Conservation (phyloP, 2,888 invertebrate genomes). For the Tenthredo mesomela region DNA sequence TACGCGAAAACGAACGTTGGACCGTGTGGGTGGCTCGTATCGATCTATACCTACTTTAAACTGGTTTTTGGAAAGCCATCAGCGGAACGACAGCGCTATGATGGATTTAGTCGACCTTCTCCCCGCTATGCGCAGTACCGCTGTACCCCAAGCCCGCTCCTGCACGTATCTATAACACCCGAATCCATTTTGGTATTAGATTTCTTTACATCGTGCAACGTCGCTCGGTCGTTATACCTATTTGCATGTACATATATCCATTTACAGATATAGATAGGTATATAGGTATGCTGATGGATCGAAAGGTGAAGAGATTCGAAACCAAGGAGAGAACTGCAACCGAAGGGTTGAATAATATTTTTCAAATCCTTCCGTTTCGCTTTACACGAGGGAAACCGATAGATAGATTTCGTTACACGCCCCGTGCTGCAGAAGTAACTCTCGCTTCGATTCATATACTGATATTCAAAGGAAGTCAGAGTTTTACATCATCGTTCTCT, state of each 20-base stretch:
- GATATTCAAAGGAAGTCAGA: not conserved
- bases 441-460: not conserved
- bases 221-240: not conserved
- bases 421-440: not conserved
- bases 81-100: constrained; percentile 58
- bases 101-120: constrained; percentile 63
- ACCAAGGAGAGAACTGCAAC: not conserved
- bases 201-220: constrained; percentile 63
- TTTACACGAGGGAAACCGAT: not conserved
- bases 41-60: constrained; percentile 60
- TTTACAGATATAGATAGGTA: not conserved
- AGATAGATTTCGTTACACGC: not conserved
- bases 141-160: constrained; percentile 28
- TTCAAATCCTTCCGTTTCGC: not conserved
- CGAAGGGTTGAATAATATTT: constrained; percentile 24
- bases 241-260: not conserved
- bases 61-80: constrained; percentile 61
- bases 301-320: constrained; percentile 37
- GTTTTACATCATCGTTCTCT: not conserved
- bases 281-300: constrained; percentile 7
- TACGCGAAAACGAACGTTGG: constrained; percentile 42
- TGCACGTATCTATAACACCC: constrained; percentile 64
- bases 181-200: constrained; percentile 72
- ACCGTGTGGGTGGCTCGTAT: constrained; percentile 40
- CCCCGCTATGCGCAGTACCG: constrained; percentile 46